Evolutionary conservation across 2,113 vertebrate species (phyloP), one percentile per base, ranked within the genome.

Genomic region (Podarcis raffonei): DNA sequence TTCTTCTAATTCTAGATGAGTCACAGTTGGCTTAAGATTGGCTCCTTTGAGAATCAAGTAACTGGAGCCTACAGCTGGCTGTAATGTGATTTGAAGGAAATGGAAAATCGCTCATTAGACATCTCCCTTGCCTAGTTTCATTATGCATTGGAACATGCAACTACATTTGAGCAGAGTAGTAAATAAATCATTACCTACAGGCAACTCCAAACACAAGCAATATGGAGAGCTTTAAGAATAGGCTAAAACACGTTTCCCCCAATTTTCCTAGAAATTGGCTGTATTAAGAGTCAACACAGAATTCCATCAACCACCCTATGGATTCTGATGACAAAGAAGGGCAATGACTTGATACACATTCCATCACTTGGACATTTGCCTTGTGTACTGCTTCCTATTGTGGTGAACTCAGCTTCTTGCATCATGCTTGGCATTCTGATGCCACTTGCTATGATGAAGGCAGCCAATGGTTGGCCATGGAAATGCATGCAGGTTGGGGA

Each of bases 61-160:
- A 83, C 80, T 88, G 62, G 71, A 77, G 87, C 59, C 72, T 88
- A 77, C 59, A 83, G 72, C 37, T 88, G 87, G 22, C 87, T 77
- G 22, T 83, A 88, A 88, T 83, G 76, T 83, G 72, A 88, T 88
- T 83, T 53, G 39, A 83, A 88, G 80, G 57, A 88, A 88, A 88
- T 88, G 87, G 81, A 88, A 87, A 80, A 88, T 83, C 13, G 68
- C 72, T 88, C 59, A 83, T 83, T 83, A 76, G 71, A 53, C 30
- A 77, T 76, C 59, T 53, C 71, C 13, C 20, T 76, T 77, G 72
- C 42, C 87, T 77, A 76, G 30, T n/a, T 80, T 87, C 69, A 35
- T 62, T 6, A 39, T 3, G 16, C 65, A 78, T 16, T 85, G 75
- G 87, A 79, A 89, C 39, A 84, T 83, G 81, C 80, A 90, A 39